Base-by-base conservation (phyloP, 2,113 vertebrate genomes). In the Neotoma lepida region DNA sequence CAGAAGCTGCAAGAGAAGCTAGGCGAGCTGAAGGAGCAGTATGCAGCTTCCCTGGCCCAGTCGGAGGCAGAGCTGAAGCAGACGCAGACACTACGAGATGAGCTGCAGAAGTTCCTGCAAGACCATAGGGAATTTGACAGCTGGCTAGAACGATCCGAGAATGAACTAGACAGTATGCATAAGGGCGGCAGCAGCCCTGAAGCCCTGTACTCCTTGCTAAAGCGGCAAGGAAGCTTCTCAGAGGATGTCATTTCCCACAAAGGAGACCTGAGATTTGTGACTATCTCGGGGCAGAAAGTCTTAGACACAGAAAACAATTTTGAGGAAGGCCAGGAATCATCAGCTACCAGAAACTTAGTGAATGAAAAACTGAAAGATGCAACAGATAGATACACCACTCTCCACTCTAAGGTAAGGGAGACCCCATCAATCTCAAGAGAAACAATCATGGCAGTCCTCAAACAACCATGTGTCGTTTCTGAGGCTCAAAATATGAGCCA, bases 211-310 rank as follows among this genome's bases (percentile, higher is more conserved):
- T 96, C 84, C 71, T 97, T 98, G 88, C 97, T 98, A 0, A 97
- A 41, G 61, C 94, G 91, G 0, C 98, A 99, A 93, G 96, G 98
- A 1, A 98, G 98, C 95, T 99, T 99, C 95, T 99, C 98, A 0
- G 99, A 99, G 93, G 99, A 99, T 0, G 98, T 99, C 0, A 99
- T 99, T 97, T 99, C 99, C 94, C 99, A 99, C 98, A 99, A 99
- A 96, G 99, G 99, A 0, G 99, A 99, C 97, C 97, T 99, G 97
- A 98, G 99, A 49, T 99, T 99, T 14, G 98, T 99, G 12, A 99
- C 99, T 91, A 99, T 99, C 97, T 99, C 99, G 0, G 99, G 99
- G 15, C 99, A 99, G 98, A 99, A 99, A 97, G 99, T 99, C 49
- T 98, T 99, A 93, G 99, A 99, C 80, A 99, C 98, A 0, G 98